phyloP scores from a whole-genome alignment of 2,797 vertebrate species.

The Petrocephalus sullivani region DNA sequence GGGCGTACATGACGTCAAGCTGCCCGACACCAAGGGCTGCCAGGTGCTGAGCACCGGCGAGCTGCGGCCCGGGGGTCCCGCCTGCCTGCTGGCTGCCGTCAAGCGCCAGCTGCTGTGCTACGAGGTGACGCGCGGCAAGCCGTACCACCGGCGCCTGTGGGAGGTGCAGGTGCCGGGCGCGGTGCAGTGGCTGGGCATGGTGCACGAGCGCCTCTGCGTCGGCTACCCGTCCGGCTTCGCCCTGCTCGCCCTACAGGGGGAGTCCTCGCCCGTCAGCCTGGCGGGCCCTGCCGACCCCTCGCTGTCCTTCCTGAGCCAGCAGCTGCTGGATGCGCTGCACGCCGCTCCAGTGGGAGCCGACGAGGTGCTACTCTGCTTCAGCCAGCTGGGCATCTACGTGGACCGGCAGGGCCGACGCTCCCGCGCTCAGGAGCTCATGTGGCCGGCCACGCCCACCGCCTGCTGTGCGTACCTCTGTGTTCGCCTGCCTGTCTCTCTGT shows the following conservation, averaged over 20 bases:
- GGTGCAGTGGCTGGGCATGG: slow-evolving; percentile 85
- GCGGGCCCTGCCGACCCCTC: slow-evolving; percentile 83
- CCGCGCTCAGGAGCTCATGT: slow-evolving; percentile 90
- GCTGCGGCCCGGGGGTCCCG: slow-evolving; percentile 65
- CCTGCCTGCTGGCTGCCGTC: slow-evolving; percentile 80
- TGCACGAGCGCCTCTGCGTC: slow-evolving; percentile 83
- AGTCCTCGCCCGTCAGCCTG: slow-evolving; percentile 85
- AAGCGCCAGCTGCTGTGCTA: slow-evolving; percentile 87
- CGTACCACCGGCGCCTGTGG: slow-evolving; percentile 75
- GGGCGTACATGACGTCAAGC: slow-evolving; percentile 74
- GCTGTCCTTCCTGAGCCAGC: slow-evolving; percentile 84
- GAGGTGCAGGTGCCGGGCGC: slow-evolving; percentile 79
- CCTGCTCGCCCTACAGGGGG: slow-evolving; percentile 85
- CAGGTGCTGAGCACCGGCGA: slow-evolving; percentile 74
- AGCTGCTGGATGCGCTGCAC: slow-evolving; percentile 83
- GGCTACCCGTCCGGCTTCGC: slow-evolving; percentile 92
- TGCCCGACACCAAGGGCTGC: slow-evolving; percentile 89
- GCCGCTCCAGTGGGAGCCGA: slow-evolving; percentile 76
- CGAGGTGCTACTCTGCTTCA: slow-evolving; percentile 95
- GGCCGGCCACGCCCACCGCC: slow-evolving; percentile 84
- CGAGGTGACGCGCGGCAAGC: slow-evolving; percentile 80
- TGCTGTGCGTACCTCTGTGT: slow-evolving; percentile 79
- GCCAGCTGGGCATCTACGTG: slow-evolving; percentile 88
- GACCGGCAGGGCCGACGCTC: slow-evolving; percentile 84
- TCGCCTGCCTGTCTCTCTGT: not conserved